Conservation (phyloP, 2,888 invertebrate genomes). For the Chirona hameri region DNA sequence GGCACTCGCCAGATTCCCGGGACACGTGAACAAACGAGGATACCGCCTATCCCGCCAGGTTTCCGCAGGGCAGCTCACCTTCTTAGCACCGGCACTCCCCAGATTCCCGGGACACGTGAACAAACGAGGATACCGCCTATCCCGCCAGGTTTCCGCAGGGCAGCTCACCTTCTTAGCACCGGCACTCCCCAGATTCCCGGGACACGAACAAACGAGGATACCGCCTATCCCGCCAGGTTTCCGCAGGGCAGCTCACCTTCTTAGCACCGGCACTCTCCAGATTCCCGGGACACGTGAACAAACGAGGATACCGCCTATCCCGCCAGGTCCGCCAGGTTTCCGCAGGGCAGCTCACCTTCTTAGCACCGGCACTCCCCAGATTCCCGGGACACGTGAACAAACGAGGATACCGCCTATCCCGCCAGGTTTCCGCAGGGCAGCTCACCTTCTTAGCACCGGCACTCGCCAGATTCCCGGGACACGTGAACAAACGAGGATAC, state of each 20-base stretch:
- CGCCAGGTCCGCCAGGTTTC: no score
- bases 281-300: neutral
- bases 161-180: slow-evolving; percentile 65
- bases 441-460: slow-evolving; percentile 65
- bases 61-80: slow-evolving; percentile 54
- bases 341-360: slow-evolving; percentile 64
- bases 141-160: neutral
- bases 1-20: neutral
- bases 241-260: slow-evolving; percentile 60
- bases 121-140: neutral
- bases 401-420: neutral
- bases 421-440: neutral
- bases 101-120: neutral
- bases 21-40: neutral
- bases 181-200: neutral
- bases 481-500: neutral
- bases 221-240: no score
- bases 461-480: neutral
- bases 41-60: no score
- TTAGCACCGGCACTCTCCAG: slow-evolving; percentile 52
- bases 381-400: neutral
- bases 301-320: neutral
- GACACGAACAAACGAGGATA: neutral
- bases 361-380: slow-evolving; percentile 46
- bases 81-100: slow-evolving; percentile 56